Base-by-base conservation (phyloP, 1,140 invertebrate species). In the Bombus pyrosoma region DNA sequence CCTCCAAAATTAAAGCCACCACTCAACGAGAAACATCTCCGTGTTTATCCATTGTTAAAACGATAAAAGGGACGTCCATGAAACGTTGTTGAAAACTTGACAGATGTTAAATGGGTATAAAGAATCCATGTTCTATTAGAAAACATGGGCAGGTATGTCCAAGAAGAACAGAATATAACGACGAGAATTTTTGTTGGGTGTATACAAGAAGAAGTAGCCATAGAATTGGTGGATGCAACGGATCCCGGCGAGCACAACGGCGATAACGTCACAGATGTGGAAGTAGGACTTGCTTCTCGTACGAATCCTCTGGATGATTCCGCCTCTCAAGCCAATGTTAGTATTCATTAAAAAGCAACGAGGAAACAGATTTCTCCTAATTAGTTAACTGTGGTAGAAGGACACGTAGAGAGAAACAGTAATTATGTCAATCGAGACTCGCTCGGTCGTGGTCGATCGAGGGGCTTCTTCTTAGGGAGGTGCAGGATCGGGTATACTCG, bases 281-380 rank as follows among this genome's bases (percentile, higher is more conserved):
- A 93, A 92, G 89, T 87, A 90, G 93, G 90, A 88, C 89, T 93
- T 92, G 92, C 90, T 93, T 93, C 93, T 53, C 92, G 92, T 90
- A 92, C 89, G 84, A 93, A 91, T 89, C 89, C 88, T 88, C 90
- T 92, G 91, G 94, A 95, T 53, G 93, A 94, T 88, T 91, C 87
- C 90, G 92, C 88, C 87, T 92, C 91, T 89, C 94, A 93, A 77
- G 90, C 89, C 88, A 95, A 94, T 91, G 95, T 95, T 95, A 95
- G 95, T 95, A 95, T 94, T 91, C 15, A 57, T 78, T 72, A 57
- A 6, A n/a, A 71, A 75, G 39, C 72, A 68, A 80, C 28, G 18
- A 39, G 53, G 57, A 41, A 59, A 81, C 28, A 69, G 47, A 62
- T n/a, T 53, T 39, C 15, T 34, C 47, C 28, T 80, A 37, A 64